These are phyloP conservation scores for Ranitomeya imitator DNA, from an alignment of 2,113 vertebrate species.

Conservation along the genomic window DNA sequence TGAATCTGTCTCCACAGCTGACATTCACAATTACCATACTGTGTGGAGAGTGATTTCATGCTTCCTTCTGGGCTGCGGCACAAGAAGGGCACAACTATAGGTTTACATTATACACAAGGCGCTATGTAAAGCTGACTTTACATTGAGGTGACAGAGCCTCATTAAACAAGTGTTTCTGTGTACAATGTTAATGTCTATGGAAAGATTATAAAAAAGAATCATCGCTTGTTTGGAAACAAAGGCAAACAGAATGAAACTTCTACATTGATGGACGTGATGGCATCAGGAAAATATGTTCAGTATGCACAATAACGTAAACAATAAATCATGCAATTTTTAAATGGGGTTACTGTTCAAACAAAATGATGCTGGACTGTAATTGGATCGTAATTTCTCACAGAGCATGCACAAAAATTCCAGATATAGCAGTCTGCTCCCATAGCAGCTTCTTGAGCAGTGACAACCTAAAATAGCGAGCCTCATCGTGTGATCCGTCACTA, in stretches of 20 bases:
- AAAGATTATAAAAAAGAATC: background rate
- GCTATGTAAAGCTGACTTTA: background rate
- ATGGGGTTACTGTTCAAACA: background rate
- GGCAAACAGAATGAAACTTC: background rate
- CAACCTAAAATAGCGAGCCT: background rate
- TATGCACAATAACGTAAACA: background rate
- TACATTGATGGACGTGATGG: background rate
- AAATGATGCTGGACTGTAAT: background rate
- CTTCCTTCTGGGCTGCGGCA: slow-evolving; percentile 1
- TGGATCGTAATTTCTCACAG: background rate
- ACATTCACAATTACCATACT: slow-evolving; percentile 5
- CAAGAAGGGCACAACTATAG: background rate
- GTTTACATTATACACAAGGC: background rate
- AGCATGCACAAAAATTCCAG: background rate
- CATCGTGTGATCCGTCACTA: no score
- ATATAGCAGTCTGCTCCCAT: background rate
- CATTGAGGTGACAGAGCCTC: background rate
- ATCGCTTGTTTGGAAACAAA: background rate
- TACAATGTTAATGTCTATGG: background rate
- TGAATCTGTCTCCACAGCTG: background rate
- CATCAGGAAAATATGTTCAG: slow-evolving; percentile 12
- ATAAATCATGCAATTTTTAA: background rate
- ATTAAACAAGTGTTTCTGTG: background rate
- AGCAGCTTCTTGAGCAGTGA: background rate
- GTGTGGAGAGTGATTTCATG: background rate